These are phyloP conservation scores for Drosophila picticornis DNA, from an alignment of 2,888 invertebrate genomes.

Conservation along the genomic window DNA sequence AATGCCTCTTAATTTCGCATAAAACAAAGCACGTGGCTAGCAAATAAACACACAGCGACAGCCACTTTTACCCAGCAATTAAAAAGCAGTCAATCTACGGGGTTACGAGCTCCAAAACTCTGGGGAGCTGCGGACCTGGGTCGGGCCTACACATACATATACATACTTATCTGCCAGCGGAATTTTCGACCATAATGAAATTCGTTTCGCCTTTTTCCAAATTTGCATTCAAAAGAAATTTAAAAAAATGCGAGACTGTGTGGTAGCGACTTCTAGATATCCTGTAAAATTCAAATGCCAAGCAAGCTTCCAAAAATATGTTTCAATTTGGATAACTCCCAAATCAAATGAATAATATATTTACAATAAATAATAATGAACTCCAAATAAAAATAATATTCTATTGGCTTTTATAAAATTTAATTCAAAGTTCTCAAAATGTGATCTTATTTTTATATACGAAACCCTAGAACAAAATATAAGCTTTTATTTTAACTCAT, in stretches of 20 bases:
- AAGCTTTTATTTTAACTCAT: background rate
- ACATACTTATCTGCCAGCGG: conserved; percentile 2
- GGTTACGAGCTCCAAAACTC: conserved; percentile 1
- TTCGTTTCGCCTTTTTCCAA: conserved; percentile 21
- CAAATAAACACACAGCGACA: conserved; percentile 20
- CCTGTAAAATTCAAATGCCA: background rate
- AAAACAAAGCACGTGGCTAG: conserved; percentile 30
- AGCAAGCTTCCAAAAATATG: background rate
- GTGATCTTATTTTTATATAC: background rate
- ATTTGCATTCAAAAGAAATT: conserved; percentile 16
- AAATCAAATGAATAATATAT: background rate
- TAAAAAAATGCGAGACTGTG: background rate
- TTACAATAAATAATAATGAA: background rate
- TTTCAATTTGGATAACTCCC: no score
- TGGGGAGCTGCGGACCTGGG: background rate
- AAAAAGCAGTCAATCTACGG: conserved; percentile 53
- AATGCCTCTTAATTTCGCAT: conserved; percentile 45
- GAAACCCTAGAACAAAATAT: background rate
- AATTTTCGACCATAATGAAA: conserved; percentile 6
- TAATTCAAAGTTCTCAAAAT: background rate
- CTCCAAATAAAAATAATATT: background rate
- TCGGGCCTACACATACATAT: background rate
- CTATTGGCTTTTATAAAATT: background rate
- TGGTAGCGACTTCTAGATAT: background rate
- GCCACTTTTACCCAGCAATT: conserved; percentile 48